Conservation (phyloP, 2,113 vertebrate genomes). For the Aleadryas rufinucha region DNA sequence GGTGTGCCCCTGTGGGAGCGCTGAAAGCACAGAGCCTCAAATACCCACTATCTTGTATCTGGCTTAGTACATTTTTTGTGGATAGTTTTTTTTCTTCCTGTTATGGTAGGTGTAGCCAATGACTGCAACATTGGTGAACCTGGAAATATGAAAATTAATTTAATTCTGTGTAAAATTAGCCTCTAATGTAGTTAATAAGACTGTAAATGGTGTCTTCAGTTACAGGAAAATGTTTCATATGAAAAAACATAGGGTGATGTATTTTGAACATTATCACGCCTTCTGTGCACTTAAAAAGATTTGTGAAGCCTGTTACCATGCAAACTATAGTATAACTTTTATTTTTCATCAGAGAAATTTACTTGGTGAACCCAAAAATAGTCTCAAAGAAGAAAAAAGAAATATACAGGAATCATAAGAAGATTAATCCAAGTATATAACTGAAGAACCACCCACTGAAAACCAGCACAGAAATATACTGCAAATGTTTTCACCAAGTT, state of each 20-base stretch:
- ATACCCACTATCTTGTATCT: not conserved
- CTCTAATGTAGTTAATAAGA: not conserved
- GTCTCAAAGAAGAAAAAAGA: not conserved
- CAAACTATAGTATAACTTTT: not conserved
- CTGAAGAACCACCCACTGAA: not conserved
- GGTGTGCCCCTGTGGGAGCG: not conserved
- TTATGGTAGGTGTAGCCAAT: not conserved
- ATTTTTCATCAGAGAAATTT: not conserved
- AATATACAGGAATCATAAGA: not conserved
- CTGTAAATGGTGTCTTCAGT: not conserved
- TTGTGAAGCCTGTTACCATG: not conserved
- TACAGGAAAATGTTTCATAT: not conserved
- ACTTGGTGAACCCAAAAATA: not conserved
- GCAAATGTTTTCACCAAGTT: not conserved
- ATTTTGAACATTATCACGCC: not conserved
- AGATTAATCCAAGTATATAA: not conserved
- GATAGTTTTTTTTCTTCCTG: not conserved
- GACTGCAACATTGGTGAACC: not conserved
- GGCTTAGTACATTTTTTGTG: not conserved
- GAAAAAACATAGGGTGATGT: not conserved
- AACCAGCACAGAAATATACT: not conserved
- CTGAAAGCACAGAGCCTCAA: fast-evolving
- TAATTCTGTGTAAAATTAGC: not conserved
- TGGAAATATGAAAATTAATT: not conserved
- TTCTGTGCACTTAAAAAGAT: not conserved